Conservation (phyloP, 2,797 vertebrate species). For the Aldrovandia affinis region DNA sequence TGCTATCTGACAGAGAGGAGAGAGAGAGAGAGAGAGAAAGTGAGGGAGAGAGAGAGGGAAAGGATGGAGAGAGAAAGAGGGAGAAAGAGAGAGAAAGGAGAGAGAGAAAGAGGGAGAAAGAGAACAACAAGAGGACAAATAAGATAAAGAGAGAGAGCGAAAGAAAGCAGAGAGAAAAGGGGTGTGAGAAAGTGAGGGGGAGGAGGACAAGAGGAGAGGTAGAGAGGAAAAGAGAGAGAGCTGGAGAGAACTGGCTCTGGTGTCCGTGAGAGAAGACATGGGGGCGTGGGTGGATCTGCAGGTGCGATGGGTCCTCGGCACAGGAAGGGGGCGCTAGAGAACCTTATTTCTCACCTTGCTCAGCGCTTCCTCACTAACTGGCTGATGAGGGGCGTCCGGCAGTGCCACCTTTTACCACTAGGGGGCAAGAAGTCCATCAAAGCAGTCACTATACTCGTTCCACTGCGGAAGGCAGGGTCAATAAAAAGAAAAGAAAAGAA, state of each 20-base stretch:
- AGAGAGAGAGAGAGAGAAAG: not conserved
- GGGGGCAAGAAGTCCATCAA: no score
- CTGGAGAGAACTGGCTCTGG: not conserved
- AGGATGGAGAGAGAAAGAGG: slow-evolving; percentile 32
- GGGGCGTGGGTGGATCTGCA: not conserved
- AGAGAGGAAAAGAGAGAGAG: not conserved
- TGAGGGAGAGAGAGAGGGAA: slow-evolving; percentile 33
- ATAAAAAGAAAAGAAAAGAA: not conserved
- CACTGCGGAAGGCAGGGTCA: no score
- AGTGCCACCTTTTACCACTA: no score
- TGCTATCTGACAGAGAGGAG: not conserved
- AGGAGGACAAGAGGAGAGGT: not conserved
- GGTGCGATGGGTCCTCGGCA: not conserved
- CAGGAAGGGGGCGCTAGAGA: slow-evolving; percentile 37
- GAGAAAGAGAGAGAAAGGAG: not conserved
- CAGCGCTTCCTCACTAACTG: no score
- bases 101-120: not conserved
- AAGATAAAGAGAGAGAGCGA: slow-evolving; percentile 30
- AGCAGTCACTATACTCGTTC: no score
- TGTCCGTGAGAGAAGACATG: slow-evolving; percentile 9
- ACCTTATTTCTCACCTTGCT: not conserved
- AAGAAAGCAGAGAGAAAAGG: not conserved
- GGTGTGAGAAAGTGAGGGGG: not conserved
- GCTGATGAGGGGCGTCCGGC: no score
- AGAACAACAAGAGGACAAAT: slow-evolving; percentile 38